phyloP scores from a whole-genome alignment of 2,888 invertebrate genomes.

The Drosophila melanocephala region DNA sequence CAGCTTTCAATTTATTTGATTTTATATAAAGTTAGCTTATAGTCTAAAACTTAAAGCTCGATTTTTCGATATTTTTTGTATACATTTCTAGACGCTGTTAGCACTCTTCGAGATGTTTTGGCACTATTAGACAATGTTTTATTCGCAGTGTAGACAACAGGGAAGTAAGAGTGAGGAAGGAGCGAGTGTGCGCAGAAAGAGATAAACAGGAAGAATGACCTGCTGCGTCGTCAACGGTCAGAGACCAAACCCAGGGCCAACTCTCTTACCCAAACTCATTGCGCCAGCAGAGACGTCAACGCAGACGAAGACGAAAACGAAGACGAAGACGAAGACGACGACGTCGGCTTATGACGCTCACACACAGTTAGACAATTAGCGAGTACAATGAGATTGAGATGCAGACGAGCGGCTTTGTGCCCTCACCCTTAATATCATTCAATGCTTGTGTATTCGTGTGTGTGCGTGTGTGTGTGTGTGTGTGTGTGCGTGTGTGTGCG shows the following conservation, averaged over 20 bases:
- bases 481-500: conserved; percentile 35
- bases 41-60: neutral
- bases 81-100: neutral
- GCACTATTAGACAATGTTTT: neutral
- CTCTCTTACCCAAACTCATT: conserved; percentile 54
- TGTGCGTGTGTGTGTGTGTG: conserved; percentile 7
- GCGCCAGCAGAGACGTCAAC: conserved; percentile 57
- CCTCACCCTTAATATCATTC: conserved; percentile 50
- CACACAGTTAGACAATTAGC: conserved; percentile 76
- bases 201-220: conserved; percentile 83
- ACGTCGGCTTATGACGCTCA: conserved; percentile 75
- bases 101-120: neutral
- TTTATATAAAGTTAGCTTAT: neutral
- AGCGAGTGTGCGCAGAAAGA: conserved; percentile 20
- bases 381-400: conserved; percentile 81
- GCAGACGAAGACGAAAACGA: conserved; percentile 24
- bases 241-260: conserved; percentile 36
- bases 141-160: conserved; percentile 11
- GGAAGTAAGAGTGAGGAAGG: conserved; percentile 28
- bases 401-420: conserved; percentile 69
- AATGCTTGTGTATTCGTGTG: neutral
- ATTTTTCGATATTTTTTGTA: neutral
- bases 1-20: neutral
- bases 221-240: conserved; percentile 60
- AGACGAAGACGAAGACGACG: conserved; percentile 15